Conservation (phyloP, 2,888 invertebrate genomes). For the Drosophila colorata region DNA sequence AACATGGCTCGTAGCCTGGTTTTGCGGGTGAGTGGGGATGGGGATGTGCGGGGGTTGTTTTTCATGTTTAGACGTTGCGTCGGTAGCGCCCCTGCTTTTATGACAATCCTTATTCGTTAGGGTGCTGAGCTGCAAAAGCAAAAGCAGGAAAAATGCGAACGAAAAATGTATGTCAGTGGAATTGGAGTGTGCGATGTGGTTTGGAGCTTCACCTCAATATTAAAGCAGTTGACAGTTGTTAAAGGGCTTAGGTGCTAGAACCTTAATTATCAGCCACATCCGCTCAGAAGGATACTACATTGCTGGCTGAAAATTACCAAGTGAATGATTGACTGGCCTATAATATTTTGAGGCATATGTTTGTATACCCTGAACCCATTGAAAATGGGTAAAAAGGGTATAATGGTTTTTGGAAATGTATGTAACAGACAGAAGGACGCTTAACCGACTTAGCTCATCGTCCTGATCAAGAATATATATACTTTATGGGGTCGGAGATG, state of each 20-base stretch:
- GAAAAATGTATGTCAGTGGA: conserved; percentile 63
- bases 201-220: conserved; percentile 47
- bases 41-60: conserved; percentile 30
- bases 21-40: conserved; percentile 24
- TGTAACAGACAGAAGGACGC: too few species aligned
- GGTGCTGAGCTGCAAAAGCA: conserved; percentile 15
- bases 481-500: too few species aligned
- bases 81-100: neutral
- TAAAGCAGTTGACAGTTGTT: conserved; percentile 65
- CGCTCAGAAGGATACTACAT: neutral
- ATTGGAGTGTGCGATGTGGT: conserved; percentile 10
- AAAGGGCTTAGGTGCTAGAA: neutral
- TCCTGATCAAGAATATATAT: too few species aligned
- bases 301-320: neutral
- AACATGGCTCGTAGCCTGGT: conserved; percentile 25
- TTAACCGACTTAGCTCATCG: too few species aligned
- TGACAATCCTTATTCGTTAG: conserved; percentile 22
- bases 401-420: too few species aligned
- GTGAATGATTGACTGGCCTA: too few species aligned
- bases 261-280: conserved; percentile 5
- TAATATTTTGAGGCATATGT: too few species aligned
- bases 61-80: conserved; percentile 22
- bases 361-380: too few species aligned
- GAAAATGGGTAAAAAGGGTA: too few species aligned
- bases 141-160: conserved; percentile 30